Percentiles rank a stretch among this genome's conserved stretches.
phyloP scores from a whole-genome alignment of 2,888 invertebrate species.

The Tineola bisselliella region DNA sequence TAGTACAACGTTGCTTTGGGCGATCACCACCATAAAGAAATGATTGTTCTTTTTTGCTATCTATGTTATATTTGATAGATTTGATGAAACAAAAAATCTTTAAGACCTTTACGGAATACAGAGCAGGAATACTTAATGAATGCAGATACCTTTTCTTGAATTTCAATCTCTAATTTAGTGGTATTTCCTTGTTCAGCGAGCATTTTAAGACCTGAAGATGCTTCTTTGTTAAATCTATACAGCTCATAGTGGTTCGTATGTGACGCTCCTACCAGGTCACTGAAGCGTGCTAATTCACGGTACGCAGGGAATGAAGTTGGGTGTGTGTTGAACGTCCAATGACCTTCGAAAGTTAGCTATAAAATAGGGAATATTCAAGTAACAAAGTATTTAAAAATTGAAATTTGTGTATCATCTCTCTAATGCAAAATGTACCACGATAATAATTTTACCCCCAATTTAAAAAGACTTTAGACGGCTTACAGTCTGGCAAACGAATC shows the following conservation, averaged over 20 bases:
- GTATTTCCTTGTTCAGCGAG: conserved; percentile 58
- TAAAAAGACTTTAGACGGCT: too few relatives aligned
- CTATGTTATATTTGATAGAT: too few relatives aligned
- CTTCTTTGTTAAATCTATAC: conserved; percentile 41
- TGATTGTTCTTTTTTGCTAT: too few relatives aligned
- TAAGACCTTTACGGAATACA: too few relatives aligned
- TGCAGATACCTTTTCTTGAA: conserved; percentile 40
- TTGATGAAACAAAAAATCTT: too few relatives aligned
- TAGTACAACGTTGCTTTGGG: too few relatives aligned
- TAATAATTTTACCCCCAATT: too few relatives aligned
- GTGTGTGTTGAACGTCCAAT: conserved; percentile 54
- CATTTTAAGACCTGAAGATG: conserved; percentile 42
- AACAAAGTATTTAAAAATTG: background rate
- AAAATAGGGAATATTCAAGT: conserved; percentile 13
- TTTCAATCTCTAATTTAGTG: conserved; percentile 48
- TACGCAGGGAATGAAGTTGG: conserved; percentile 36
- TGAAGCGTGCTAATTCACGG: conserved; percentile 36
- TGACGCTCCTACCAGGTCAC: conserved; percentile 55
- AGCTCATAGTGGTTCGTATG: conserved; percentile 42
- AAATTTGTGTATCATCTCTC: background rate
- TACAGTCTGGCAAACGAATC: too few relatives aligned
- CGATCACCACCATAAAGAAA: too few relatives aligned
- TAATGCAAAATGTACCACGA: too few relatives aligned
- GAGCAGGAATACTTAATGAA: too few relatives aligned
- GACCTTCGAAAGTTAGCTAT: conserved; percentile 49